Percentiles rank a stretch among this genome's conserved stretches.
phyloP scores from a whole-genome alignment of 2,888 invertebrate genomes.

The Nemapogon koenigi region DNA sequence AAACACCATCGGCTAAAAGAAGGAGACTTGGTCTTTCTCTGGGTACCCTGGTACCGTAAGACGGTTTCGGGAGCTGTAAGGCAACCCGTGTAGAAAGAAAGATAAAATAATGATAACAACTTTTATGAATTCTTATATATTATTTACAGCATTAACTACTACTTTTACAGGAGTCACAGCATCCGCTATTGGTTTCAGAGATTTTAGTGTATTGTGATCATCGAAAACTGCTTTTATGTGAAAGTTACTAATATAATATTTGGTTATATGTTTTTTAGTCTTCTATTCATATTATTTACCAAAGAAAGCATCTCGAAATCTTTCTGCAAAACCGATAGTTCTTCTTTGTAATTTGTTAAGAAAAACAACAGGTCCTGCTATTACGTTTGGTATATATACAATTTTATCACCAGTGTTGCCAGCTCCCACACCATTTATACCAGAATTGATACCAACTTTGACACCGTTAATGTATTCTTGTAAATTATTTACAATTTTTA shows the following conservation, averaged over 20 bases:
- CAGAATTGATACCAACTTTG: neutral
- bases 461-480: constrained; percentile 3
- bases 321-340: constrained; percentile 13
- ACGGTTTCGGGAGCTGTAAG: too few relatives aligned
- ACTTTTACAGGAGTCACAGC: neutral
- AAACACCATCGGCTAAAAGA: too few relatives aligned
- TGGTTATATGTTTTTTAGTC: too few relatives aligned
- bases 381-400: constrained; percentile 14
- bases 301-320: constrained; percentile 5
- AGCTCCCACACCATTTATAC: neutral
- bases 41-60: too few relatives aligned
- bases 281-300: constrained; percentile 5
- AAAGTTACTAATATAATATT: too few relatives aligned
- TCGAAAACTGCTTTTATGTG: neutral
- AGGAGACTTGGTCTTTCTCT: too few relatives aligned
- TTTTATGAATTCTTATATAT: constrained; percentile 1
- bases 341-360: constrained; percentile 19
- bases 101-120: too few relatives aligned
- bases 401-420: constrained; percentile 5
- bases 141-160: too few relatives aligned
- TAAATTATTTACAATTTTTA: constrained; percentile 1
- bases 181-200: neutral
- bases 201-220: too few relatives aligned
- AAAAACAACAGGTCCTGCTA: constrained; percentile 17
- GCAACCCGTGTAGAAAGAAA: too few relatives aligned